A percentile compares a stretch with the other conserved stretches of the same genome.
phyloP scores from a whole-genome alignment of 2,888 invertebrate genomes.

The Sminthurinus aureus region DNA sequence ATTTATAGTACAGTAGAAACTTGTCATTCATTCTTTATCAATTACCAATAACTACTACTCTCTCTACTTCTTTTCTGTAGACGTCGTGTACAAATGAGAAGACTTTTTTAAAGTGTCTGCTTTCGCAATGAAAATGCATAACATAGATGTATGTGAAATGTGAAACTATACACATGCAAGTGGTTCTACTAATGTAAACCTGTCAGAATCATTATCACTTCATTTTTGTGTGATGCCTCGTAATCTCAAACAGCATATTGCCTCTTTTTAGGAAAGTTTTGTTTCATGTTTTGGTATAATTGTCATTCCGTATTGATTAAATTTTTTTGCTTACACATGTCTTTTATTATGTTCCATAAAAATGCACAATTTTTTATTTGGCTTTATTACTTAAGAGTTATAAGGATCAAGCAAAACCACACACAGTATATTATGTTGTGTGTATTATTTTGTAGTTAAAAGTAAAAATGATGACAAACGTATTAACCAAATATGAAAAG shows the following conservation, averaged over 20 bases:
- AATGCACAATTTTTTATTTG: too few species aligned
- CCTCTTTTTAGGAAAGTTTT: background rate
- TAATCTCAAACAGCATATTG: background rate
- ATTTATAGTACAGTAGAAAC: background rate
- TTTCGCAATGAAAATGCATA: background rate
- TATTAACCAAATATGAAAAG: background rate
- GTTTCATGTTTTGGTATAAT: background rate
- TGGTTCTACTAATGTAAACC: background rate
- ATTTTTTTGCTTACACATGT: background rate
- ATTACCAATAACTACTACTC: background rate
- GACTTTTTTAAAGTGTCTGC: background rate
- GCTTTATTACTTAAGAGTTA: too few species aligned
- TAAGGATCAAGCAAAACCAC: too few species aligned
- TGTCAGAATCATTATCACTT: background rate
- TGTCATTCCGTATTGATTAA: background rate
- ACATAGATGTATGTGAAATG: too few species aligned
- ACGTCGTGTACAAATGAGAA: background rate
- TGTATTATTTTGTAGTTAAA: too few species aligned
- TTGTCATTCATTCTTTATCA: background rate
- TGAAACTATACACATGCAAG: background rate
- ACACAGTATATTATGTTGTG: too few species aligned
- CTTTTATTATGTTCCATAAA: too few species aligned
- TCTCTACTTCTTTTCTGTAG: background rate
- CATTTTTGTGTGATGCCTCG: background rate
- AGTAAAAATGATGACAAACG: too few species aligned